These are phyloP conservation scores for Remorina albescens DNA, from an alignment of 2,797 vertebrate species.

Conservation along the genomic window DNA sequence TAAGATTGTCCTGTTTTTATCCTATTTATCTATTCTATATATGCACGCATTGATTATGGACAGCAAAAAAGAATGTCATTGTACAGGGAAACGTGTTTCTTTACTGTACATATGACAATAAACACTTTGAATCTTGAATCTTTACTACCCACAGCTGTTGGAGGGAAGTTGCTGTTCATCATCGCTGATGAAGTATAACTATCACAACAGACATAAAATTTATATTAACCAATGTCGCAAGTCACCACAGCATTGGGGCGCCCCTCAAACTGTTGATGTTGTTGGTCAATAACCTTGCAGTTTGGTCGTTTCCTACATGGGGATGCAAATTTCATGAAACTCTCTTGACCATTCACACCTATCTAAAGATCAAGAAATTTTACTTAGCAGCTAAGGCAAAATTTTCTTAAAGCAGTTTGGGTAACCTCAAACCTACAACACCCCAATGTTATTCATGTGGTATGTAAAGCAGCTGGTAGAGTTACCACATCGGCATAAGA, in stretches of 20 bases:
- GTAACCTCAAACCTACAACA: constrained; percentile 5
- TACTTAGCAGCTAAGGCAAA: background rate
- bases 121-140: no score
- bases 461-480: constrained; percentile 7
- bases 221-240: constrained; percentile 21
- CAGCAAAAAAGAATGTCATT: no score
- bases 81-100: no score
- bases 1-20: no score
- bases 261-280: background rate
- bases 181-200: constrained; percentile 1
- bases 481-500: background rate
- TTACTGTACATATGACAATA: no score
- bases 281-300: background rate
- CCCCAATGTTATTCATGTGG: background rate
- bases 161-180: constrained; percentile 5
- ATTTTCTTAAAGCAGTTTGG: background rate
- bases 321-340: background rate
- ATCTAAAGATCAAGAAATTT: constrained; percentile 8
- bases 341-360: background rate
- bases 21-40: no score
- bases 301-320: background rate
- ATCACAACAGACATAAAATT: constrained; percentile 7
- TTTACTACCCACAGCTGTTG: constrained; percentile 2
- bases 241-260: background rate
- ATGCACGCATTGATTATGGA: no score